These are phyloP conservation scores for Sabellastarte sp. DNA, from an alignment of 2,888 invertebrate genomes.

Conservation along the genomic window DNA sequence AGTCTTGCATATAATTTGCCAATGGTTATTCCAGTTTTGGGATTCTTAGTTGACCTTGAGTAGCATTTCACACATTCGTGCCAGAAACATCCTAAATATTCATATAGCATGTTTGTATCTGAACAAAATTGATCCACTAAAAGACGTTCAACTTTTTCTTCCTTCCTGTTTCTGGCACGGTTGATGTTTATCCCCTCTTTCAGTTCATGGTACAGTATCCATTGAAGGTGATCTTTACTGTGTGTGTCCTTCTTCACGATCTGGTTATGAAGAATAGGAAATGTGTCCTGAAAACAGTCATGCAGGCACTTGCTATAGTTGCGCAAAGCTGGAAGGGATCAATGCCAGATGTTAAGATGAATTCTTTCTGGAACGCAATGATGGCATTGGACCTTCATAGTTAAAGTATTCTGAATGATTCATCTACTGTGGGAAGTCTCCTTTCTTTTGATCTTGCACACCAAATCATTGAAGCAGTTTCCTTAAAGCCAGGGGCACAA, in stretches of 20 bases:
- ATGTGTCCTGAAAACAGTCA: background rate
- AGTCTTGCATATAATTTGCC: background rate
- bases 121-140: background rate
- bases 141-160: background rate
- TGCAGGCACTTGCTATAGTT: slow-evolving; percentile 2
- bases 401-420: too few relatives aligned
- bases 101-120: too few relatives aligned
- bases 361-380: too few relatives aligned
- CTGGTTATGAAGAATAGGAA: background rate
- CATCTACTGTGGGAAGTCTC: background rate
- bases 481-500: background rate
- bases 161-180: background rate
- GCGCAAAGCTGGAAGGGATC: background rate
- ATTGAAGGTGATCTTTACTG: background rate
- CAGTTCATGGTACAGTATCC: background rate
- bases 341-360: too few relatives aligned
- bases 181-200: background rate
- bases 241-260: background rate
- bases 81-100: background rate
- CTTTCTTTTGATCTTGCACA: background rate
- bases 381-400: too few relatives aligned
- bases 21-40: background rate
- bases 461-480: background rate
- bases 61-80: background rate
- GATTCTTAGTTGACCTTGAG: background rate